Evolutionary conservation across 1,140 invertebrate species (phyloP).

Genomic region (Riptortus pedestris): DNA sequence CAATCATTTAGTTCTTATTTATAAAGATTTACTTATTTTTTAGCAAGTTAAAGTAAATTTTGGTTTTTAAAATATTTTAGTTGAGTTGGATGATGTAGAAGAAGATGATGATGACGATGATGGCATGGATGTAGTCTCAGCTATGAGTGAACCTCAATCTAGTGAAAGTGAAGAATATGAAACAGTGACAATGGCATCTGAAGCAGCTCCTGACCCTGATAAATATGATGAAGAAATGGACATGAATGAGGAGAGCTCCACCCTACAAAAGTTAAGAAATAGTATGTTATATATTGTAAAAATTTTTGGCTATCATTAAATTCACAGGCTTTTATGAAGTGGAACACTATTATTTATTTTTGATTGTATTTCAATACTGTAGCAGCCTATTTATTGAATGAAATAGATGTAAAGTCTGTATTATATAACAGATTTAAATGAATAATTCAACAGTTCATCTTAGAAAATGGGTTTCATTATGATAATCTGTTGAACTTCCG

Average conservation of each 20-base stretch:
- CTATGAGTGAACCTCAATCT: constrained; percentile 29
- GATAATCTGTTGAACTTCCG: too few relatives aligned
- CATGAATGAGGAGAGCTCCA: constrained; percentile 58
- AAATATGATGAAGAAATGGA: constrained; percentile 50
- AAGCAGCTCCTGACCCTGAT: constrained; percentile 31
- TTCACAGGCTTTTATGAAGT: not conserved
- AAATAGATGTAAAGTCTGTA: too few relatives aligned
- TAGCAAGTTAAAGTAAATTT: too few relatives aligned
- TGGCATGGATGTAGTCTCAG: constrained; percentile 33
- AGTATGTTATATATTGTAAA: constrained; percentile 19
- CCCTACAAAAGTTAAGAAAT: constrained; percentile 58
- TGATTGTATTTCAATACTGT: too few relatives aligned
- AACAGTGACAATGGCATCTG: constrained; percentile 39
- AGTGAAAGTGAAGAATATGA: constrained; percentile 34
- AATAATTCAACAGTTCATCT: too few relatives aligned
- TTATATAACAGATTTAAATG: too few relatives aligned
- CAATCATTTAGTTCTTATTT: too few relatives aligned
- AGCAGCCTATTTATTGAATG: too few relatives aligned
- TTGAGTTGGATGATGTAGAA: constrained; percentile 39
- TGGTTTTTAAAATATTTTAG: too few relatives aligned
- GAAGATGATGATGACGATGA: constrained; percentile 33
- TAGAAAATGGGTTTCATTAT: too few relatives aligned
- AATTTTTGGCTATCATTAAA: not conserved
- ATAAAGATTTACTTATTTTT: too few relatives aligned
- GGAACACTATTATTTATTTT: too few relatives aligned